Conservation (phyloP, 2,888 invertebrate genomes). For the Augochlorella aurata region DNA sequence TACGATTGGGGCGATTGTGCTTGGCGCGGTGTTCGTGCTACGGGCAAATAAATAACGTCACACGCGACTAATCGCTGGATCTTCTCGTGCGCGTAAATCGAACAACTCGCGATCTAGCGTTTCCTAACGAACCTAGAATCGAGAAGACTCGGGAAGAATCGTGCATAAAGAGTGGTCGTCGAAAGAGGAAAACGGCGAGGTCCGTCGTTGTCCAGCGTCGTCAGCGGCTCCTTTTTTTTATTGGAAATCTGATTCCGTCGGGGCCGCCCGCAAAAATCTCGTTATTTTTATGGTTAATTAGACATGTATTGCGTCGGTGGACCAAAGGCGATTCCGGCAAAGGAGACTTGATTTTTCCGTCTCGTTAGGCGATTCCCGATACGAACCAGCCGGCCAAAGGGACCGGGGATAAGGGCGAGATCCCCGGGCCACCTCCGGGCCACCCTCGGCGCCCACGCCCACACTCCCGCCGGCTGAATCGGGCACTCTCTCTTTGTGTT, state of each 20-base stretch:
- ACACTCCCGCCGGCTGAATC: conserved; percentile 25
- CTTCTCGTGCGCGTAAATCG: no score
- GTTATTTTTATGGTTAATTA: conserved; percentile 81
- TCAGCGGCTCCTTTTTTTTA: background rate
- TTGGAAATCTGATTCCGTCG: conserved; percentile 40
- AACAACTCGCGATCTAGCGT: no score
- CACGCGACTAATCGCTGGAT: no score
- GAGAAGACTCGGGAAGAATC: no score
- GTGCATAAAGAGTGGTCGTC: no score
- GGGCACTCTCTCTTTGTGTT: conserved; percentile 40
- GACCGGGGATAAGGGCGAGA: conserved; percentile 54
- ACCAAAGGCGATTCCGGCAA: conserved; percentile 62
- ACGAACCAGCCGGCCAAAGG: conserved; percentile 64
- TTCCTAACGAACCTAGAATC: no score
- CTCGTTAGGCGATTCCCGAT: conserved; percentile 77
- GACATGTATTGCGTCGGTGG: conserved; percentile 65
- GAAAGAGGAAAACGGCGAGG: background rate
- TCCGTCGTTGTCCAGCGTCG: conserved; percentile 1
- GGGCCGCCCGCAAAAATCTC: conserved; percentile 72
- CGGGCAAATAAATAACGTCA: no score
- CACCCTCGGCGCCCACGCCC: no score
- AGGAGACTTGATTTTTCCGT: conserved; percentile 78
- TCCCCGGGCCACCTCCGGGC: conserved; percentile 27
- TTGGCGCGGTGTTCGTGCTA: no score
- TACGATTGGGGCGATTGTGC: no score